A percentile compares a stretch with the other conserved stretches of the same genome.
Evolutionary conservation across 2,797 vertebrate species (phyloP).

Genomic region (Hafferia zeledoni): DNA sequence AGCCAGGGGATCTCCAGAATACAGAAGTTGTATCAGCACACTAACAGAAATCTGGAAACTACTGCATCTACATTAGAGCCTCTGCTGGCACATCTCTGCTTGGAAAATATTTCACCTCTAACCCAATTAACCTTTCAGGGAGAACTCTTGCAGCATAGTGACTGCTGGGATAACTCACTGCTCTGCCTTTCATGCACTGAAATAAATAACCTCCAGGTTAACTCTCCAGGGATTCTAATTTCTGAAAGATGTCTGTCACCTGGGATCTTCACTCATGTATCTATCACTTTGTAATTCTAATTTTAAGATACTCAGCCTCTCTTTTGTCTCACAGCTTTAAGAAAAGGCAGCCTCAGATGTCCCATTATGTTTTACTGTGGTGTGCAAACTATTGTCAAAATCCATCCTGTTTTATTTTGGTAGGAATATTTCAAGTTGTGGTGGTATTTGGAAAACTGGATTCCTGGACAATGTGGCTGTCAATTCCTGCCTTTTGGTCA

Average conservation of each 20-base stretch:
- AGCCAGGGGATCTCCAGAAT: background rate
- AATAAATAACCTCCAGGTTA: background rate
- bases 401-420: background rate
- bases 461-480: background rate
- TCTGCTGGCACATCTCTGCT: background rate
- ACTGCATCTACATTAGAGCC: background rate
- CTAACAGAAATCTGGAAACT: background rate
- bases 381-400: background rate
- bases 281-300: background rate
- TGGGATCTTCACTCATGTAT: background rate
- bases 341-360: background rate
- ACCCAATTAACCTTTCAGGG: slow-evolving; percentile 29
- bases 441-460: background rate
- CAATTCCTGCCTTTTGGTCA: background rate
- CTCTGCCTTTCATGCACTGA: background rate
- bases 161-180: background rate
- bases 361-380: background rate
- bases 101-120: slow-evolving; percentile 18
- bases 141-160: background rate
- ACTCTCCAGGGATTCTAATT: background rate
- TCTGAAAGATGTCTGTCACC: background rate
- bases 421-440: background rate
- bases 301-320: background rate
- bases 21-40: background rate
- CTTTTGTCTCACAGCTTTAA: background rate